Conservation (phyloP, 2,113 vertebrate species). For the Crocuta crocuta region DNA sequence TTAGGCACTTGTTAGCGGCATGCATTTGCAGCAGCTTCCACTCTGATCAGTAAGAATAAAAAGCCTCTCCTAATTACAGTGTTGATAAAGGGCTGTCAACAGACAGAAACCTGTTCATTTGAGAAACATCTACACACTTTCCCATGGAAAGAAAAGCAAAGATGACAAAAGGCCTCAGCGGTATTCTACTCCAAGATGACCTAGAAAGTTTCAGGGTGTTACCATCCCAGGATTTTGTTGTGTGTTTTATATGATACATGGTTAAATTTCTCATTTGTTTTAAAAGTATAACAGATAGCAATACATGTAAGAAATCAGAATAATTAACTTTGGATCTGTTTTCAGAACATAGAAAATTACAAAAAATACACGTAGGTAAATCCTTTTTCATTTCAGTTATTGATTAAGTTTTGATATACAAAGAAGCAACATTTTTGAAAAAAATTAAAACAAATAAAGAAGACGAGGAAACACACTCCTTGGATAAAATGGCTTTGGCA, state of each 20-base stretch:
- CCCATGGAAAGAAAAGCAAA: conserved; percentile 82
- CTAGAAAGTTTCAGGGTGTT: conserved; percentile 40
- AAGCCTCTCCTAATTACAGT: conserved; percentile 74
- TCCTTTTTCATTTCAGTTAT: conserved; percentile 30
- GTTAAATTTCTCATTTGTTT: conserved; percentile 35
- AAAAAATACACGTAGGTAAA: conserved; percentile 17
- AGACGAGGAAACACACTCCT: not conserved
- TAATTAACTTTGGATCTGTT: conserved; percentile 47
- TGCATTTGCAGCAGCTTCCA: conserved; percentile 56
- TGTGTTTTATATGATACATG: conserved; percentile 31
- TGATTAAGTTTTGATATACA: conserved; percentile 6
- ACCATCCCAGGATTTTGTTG: not conserved
- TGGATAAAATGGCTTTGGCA: not conserved
- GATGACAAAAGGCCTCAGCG: conserved; percentile 68
- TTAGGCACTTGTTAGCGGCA: conserved; percentile 75
- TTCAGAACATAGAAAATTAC: conserved; percentile 43
- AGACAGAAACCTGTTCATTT: conserved; percentile 66
- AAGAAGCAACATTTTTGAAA: not conserved
- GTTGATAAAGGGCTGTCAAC: conserved; percentile 59
- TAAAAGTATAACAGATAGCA: conserved; percentile 7
- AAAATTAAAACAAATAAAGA: not conserved
- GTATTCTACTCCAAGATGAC: not conserved
- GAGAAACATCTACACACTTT: conserved; percentile 71
- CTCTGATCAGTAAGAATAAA: conserved; percentile 66
- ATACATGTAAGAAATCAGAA: conserved; percentile 14